Evolutionary conservation across 2,888 invertebrate genomes (phyloP).

Genomic region (Epistrophe eligans): DNA sequence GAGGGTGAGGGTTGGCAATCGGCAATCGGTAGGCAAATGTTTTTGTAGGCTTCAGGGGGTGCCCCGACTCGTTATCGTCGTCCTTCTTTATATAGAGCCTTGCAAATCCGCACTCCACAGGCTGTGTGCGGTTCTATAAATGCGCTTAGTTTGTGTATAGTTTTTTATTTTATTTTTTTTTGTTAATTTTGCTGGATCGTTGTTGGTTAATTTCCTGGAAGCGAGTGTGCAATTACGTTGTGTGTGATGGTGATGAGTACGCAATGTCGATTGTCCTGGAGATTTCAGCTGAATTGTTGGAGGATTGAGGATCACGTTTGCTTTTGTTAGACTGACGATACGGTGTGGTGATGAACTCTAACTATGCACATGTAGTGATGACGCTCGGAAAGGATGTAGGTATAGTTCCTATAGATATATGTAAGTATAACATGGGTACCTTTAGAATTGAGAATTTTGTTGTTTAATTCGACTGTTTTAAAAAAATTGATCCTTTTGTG

Average conservation of each 20-base stretch:
- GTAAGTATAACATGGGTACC: conserved; percentile 12
- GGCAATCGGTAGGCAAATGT: conserved; percentile 53
- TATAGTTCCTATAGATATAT: background rate
- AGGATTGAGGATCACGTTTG: conserved; percentile 65
- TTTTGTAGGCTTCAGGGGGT: conserved; percentile 71
- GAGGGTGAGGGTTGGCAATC: background rate
- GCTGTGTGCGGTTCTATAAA: conserved; percentile 25
- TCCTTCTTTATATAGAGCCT: conserved; percentile 1
- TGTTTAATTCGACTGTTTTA: conserved; percentile 48
- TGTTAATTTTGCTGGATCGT: too few species aligned
- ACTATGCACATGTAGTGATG: background rate
- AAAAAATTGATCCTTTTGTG: conserved; percentile 72
- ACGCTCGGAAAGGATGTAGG: conserved; percentile 23
- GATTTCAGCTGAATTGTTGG: conserved; percentile 60
- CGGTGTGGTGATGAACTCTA: conserved; percentile 37
- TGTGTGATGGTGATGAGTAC: conserved; percentile 50
- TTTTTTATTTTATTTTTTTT: background rate
- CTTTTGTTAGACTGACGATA: conserved; percentile 58
- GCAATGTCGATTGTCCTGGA: conserved; percentile 66
- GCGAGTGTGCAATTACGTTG: conserved; percentile 65
- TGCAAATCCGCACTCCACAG: conserved; percentile 66
- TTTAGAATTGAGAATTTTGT: conserved; percentile 1
- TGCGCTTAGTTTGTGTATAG: conserved; percentile 2
- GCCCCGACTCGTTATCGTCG: conserved; percentile 36
- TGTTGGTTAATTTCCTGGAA: conserved; percentile 72